These are phyloP conservation scores for Cryptops parisi DNA, from an alignment of 2,888 invertebrate genomes.

Conservation along the genomic window DNA sequence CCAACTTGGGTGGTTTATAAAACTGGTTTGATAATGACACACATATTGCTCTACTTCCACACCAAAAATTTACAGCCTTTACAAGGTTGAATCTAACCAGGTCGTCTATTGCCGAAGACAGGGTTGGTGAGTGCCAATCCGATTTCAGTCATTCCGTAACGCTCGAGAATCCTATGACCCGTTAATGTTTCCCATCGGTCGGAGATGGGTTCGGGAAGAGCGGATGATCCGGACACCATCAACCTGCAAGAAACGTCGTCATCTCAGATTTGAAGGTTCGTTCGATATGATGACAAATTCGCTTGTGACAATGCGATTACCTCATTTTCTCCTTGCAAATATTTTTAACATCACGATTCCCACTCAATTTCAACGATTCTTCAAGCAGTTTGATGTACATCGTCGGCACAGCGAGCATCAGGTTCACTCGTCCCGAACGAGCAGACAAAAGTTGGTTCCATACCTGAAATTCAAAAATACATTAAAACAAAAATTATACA, in stretches of 20 bases:
- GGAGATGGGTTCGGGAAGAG: conserved; percentile 55
- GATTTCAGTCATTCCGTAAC: conserved; percentile 63
- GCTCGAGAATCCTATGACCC: conserved; percentile 61
- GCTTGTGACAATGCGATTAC: conserved; percentile 25
- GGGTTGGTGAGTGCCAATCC: conserved; percentile 81
- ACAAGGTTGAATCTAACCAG: conserved; percentile 32
- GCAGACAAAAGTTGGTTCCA: conserved; percentile 49
- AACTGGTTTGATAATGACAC: no score
- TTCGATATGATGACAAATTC: neutral
- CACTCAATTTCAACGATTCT: conserved; percentile 42
- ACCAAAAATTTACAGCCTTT: no score
- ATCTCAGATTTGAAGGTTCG: no score
- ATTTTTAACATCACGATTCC: conserved; percentile 30
- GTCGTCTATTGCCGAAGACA: conserved; percentile 41
- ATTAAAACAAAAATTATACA: neutral
- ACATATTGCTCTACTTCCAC: no score
- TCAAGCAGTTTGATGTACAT: conserved; percentile 64
- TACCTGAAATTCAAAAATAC: conserved; percentile 34
- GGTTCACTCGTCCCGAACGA: conserved; percentile 42
- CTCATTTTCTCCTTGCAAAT: conserved; percentile 39
- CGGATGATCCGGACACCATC: conserved; percentile 64
- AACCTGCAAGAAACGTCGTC: conserved; percentile 35
- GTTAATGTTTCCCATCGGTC: conserved; percentile 64
- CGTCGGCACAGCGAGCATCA: conserved; percentile 79
- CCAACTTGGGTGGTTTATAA: no score